Percentiles rank a stretch among this genome's conserved stretches.
These are phyloP conservation scores for Conchocele bisecta DNA, from an alignment of 2,888 invertebrate genomes.

Conservation along the genomic window DNA sequence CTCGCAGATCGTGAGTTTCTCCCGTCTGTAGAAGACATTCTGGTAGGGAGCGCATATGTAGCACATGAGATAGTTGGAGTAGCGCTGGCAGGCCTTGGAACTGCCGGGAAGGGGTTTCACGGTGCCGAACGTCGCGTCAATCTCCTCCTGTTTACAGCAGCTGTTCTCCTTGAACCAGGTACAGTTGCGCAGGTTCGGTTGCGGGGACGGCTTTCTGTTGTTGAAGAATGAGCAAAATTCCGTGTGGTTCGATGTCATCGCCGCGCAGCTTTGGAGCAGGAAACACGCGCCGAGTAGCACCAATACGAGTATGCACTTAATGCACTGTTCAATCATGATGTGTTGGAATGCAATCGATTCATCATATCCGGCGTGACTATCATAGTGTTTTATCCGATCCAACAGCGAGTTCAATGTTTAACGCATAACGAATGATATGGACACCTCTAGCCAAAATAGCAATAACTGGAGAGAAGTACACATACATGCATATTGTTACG, in stretches of 20 bases:
- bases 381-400: too few species aligned
- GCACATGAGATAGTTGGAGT: constrained; percentile 83
- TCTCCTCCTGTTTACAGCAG: constrained; percentile 82
- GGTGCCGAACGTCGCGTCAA: constrained; percentile 81
- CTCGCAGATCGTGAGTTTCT: constrained; percentile 81
- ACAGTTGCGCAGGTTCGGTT: constrained; percentile 81
- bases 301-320: too few species aligned
- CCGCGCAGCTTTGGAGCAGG: neutral
- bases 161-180: constrained; percentile 82
- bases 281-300: too few species aligned
- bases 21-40: constrained; percentile 79
- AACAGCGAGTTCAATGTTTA: too few species aligned
- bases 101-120: constrained; percentile 82
- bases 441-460: too few species aligned
- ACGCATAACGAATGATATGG: too few species aligned
- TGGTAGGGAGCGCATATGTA: constrained; percentile 83
- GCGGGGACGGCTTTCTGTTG: constrained; percentile 81
- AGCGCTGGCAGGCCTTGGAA: constrained; percentile 79
- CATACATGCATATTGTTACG: too few species aligned
- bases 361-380: too few species aligned
- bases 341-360: too few species aligned
- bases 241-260: neutral
- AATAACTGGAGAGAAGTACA: too few species aligned
- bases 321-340: too few species aligned
- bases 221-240: constrained; percentile 82